Evolutionary conservation across 2,888 invertebrate genomes (phyloP).

Genomic region (Nowickia ferox): DNA sequence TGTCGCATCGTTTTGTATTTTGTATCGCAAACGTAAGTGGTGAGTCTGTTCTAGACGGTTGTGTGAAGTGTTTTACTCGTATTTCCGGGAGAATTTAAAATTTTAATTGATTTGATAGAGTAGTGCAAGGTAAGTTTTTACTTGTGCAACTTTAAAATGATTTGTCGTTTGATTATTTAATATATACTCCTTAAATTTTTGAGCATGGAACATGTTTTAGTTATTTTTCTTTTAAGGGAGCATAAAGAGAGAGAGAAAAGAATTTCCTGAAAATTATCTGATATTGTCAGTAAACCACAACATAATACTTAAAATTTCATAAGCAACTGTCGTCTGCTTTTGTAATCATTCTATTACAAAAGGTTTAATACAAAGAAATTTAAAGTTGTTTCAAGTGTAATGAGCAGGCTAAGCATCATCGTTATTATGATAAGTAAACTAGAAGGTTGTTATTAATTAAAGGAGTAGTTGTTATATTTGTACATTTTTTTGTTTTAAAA

Average conservation of each 20-base stretch:
- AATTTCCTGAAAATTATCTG: not conserved
- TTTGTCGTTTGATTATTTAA: conserved; percentile 43
- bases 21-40: conserved; percentile 30
- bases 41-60: conserved; percentile 36
- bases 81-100: conserved; percentile 57
- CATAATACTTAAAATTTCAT: conserved; percentile 17
- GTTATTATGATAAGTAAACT: not conserved
- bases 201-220: conserved; percentile 4
- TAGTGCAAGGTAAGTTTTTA: conserved; percentile 37
- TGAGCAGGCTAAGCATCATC: not conserved
- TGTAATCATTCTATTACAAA: not conserved
- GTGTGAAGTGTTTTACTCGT: conserved; percentile 15
- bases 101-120: conserved; percentile 68
- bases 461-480: too few relatives aligned
- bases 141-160: conserved; percentile 36
- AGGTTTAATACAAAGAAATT: too few relatives aligned
- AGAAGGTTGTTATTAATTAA: not conserved
- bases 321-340: conserved; percentile 22
- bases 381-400: not conserved
- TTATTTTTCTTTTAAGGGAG: too few relatives aligned
- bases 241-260: not conserved
- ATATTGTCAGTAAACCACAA: conserved; percentile 26
- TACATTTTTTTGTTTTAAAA: too few relatives aligned
- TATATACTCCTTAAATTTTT: conserved; percentile 53
- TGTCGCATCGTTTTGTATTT: conserved; percentile 26